A percentile compares a stretch with the other conserved stretches of the same genome.
Evolutionary conservation across 53 echinoderm and acorn worm genomes (phyloP).

Genomic region (Henricia sp.): DNA sequence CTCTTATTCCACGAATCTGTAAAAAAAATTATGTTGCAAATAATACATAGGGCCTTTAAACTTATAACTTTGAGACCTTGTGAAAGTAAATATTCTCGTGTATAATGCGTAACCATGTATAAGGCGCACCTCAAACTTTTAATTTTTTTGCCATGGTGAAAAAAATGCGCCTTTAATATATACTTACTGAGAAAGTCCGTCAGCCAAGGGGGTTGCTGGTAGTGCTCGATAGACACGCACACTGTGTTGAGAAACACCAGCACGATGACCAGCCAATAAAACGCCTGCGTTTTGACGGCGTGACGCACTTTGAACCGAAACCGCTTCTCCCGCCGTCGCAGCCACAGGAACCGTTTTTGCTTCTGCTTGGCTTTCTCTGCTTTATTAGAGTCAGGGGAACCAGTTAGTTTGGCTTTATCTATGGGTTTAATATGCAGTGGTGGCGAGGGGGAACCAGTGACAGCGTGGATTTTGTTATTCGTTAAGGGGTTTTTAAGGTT

Average conservation of each 20-base stretch:
- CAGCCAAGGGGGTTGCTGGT: conserved; percentile 86
- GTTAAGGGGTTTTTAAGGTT: conserved; percentile 28
- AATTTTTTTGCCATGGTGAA: no score
- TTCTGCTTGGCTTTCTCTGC: conserved; percentile 89
- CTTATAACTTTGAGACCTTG: no score
- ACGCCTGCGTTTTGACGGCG: conserved; percentile 93
- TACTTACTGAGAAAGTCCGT: conserved; percentile 86
- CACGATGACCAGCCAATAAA: conserved; percentile 98
- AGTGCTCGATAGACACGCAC: conserved; percentile 96
- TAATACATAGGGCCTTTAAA: no score
- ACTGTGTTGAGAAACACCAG: conserved; percentile 98
- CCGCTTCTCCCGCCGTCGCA: conserved; percentile 90
- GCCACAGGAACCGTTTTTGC: conserved; percentile 80
- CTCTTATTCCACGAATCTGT: no score
- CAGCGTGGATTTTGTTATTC: conserved; percentile 47
- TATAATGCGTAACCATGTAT: no score
- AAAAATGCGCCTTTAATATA: no score
- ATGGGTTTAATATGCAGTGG: conserved; percentile 56
- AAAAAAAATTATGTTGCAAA: no score
- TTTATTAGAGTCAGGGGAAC: conserved; percentile 70
- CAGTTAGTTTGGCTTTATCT: conserved; percentile 68
- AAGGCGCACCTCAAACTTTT: no score
- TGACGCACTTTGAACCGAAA: conserved; percentile 89
- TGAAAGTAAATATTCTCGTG: no score
- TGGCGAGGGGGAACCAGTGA: conserved; percentile 5